These are phyloP conservation scores for Didymodactylos carnosus DNA, from an alignment of 2,888 invertebrate genomes.

Conservation along the genomic window DNA sequence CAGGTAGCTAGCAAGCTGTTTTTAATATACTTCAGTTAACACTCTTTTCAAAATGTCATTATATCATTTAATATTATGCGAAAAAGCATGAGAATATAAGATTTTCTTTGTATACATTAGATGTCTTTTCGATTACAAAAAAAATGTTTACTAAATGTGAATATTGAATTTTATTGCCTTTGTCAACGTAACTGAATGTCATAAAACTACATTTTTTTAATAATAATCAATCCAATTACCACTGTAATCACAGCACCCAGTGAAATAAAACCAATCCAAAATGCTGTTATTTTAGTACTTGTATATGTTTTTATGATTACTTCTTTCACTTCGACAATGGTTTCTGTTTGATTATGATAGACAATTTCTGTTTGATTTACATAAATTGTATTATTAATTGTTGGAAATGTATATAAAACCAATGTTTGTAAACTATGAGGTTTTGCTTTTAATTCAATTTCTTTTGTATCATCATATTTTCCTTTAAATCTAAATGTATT, in stretches of 20 bases:
- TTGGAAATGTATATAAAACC: neutral
- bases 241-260: neutral
- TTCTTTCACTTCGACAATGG: neutral
- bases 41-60: too few species aligned
- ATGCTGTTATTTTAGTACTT: neutral
- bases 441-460: neutral
- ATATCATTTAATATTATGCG: too few species aligned
- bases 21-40: too few species aligned
- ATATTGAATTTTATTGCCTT: too few species aligned
- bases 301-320: neutral
- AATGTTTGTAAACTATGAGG: neutral
- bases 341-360: neutral
- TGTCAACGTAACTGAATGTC: too few species aligned
- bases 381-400: neutral
- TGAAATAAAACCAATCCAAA: neutral
- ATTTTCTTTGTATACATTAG: too few species aligned
- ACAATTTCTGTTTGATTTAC: neutral
- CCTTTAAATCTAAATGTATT: neutral
- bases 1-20: too few species aligned
- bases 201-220: too few species aligned
- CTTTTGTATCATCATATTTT: neutral
- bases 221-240: too few species aligned
- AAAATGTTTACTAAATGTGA: too few species aligned
- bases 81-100: too few species aligned
- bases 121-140: too few species aligned